These are phyloP conservation scores for Tinamus major DNA, from an alignment of 2,797 vertebrate genomes.

Conservation along the genomic window DNA sequence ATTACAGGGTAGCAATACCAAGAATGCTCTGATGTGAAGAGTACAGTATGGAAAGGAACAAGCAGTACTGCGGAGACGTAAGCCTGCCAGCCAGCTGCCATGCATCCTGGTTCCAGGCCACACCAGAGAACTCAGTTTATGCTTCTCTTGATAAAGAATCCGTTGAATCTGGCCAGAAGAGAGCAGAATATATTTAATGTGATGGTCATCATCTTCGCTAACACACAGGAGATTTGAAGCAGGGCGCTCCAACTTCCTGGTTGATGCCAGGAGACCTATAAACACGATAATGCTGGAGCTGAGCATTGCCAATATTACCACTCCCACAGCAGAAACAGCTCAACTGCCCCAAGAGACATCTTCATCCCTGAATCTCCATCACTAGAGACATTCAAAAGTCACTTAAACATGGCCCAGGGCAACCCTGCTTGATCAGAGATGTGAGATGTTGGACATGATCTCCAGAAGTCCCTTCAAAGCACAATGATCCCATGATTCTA, in stretches of 20 bases:
- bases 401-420: not conserved
- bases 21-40: not conserved
- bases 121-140: not conserved
- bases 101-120: not conserved
- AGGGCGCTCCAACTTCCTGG: not conserved
- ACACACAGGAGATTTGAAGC: not conserved
- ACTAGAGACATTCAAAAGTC: not conserved
- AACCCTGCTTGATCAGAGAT: not conserved
- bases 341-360: not conserved
- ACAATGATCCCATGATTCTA: not conserved
- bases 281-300: not conserved
- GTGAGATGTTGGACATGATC: not conserved
- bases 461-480: not conserved
- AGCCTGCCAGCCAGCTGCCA: not conserved
- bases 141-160: not conserved
- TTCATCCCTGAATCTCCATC: not conserved
- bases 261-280: not conserved
- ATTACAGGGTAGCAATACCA: not conserved
- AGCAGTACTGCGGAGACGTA: fast-evolving
- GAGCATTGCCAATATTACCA: fast-evolving
- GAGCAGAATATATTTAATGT: not conserved
- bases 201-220: not conserved
- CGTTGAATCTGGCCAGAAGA: not conserved
- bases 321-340: not conserved
- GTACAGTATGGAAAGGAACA: not conserved